Evolutionary conservation across 2,797 vertebrate genomes (phyloP).

Genomic region (Argyrosomus regius): DNA sequence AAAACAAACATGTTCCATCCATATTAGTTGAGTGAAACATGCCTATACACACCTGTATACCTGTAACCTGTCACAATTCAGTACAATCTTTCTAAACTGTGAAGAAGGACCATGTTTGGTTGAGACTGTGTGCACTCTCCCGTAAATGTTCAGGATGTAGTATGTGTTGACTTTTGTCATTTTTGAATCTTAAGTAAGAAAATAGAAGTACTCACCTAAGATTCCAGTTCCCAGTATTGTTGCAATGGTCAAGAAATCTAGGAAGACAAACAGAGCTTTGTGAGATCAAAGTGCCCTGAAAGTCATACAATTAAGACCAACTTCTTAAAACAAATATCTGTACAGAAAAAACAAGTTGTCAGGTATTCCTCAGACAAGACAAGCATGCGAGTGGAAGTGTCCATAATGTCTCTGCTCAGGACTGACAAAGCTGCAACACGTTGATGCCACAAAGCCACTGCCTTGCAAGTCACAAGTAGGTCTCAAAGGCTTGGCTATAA

Average conservation of each 20-base stretch:
- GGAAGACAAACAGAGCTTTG: constrained; percentile 34
- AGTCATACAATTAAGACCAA: background rate
- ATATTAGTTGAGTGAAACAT: background rate
- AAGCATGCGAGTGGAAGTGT: too few species aligned
- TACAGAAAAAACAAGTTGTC: background rate
- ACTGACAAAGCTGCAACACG: background rate
- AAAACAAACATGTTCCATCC: constrained; percentile 10
- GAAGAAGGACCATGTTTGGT: background rate
- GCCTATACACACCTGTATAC: background rate
- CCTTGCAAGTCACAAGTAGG: background rate
- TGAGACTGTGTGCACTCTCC: background rate
- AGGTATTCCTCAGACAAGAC: background rate
- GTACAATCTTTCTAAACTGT: too few species aligned
- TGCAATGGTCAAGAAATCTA: constrained; percentile 84
- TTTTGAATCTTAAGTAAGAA: background rate
- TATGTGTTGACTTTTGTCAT: background rate
- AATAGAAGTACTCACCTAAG: constrained; percentile 74
- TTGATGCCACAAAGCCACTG: background rate
- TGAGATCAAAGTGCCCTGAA: constrained; percentile 5
- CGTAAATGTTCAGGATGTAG: background rate
- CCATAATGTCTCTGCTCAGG: background rate
- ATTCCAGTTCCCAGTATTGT: constrained; percentile 84
- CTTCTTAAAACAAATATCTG: background rate
- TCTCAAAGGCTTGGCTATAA: background rate
- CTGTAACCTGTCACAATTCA: background rate